Percentiles rank a stretch among this genome's conserved stretches.
phyloP scores from a whole-genome alignment of 2,113 vertebrate species.

The Gobio gobio region DNA sequence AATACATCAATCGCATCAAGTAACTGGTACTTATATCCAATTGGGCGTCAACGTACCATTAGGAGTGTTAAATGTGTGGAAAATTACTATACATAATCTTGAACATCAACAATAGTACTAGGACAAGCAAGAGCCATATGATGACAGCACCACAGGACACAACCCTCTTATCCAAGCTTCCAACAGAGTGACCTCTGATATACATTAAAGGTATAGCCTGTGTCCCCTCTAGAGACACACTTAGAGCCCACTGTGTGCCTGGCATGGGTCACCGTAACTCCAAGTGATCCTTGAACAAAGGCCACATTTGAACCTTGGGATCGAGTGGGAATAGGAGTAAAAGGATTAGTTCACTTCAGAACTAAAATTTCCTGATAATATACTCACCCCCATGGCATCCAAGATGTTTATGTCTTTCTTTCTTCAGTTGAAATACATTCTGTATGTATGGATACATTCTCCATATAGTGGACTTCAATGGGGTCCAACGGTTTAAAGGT shows the following conservation, averaged over 20 bases:
- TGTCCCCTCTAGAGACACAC: slow-evolving; percentile 46
- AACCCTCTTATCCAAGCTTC: slow-evolving; percentile 66
- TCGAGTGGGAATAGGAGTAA: neutral
- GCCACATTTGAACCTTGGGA: slow-evolving; percentile 2
- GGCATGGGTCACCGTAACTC: neutral
- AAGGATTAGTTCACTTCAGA: too few species aligned
- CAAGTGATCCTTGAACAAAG: slow-evolving; percentile 11
- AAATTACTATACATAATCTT: neutral
- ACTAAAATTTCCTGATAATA: too few species aligned
- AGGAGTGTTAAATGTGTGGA: neutral
- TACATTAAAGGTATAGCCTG: slow-evolving; percentile 53
- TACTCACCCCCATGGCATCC: too few species aligned
- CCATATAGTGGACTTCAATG: too few species aligned
- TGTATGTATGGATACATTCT: too few species aligned
- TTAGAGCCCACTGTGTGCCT: slow-evolving; percentile 1
- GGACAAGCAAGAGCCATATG: neutral
- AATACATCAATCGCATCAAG: neutral
- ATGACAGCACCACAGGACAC: slow-evolving; percentile 30
- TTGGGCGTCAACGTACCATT: neutral
- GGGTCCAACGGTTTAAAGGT: too few species aligned
- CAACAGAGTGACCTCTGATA: slow-evolving; percentile 64
- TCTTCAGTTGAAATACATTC: too few species aligned
- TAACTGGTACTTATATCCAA: neutral
- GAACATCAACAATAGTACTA: neutral
- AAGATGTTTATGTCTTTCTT: too few species aligned